Evolutionary conservation across 2,888 invertebrate genomes (phyloP), one percentile per base, ranked within the genome.

Genomic region (Agrilus cyanescens): DNA sequence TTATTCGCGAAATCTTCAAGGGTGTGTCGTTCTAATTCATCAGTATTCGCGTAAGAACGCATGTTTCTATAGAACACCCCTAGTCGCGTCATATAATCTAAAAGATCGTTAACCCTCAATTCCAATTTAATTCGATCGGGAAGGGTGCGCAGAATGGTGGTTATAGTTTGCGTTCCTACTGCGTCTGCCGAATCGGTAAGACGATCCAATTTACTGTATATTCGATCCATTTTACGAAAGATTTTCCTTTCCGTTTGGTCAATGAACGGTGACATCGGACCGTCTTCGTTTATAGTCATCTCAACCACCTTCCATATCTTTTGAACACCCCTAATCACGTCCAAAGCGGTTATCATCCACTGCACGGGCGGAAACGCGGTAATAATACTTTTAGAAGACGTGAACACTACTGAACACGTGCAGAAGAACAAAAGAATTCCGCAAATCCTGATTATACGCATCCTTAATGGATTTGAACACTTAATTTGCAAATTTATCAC

Each of bases 1-100:
- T 74, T 75, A 50, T 69, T 70, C 0, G 85, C 83, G 57, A 85
- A 86, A 56, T 78, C 74, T 56, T 81, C 70, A 49, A 86, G 57
- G 5, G 87, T 87, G 45, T 69, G 68, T 48, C 68, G 60, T 59
- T 85, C 82, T 50, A 78, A 65, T 29, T 69, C 62, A 49, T 71
- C 69, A 37, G 71, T 56, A 2, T 43, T 46, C 41, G 75, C 70
- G 57, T 80, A 78, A 40, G 71, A 70, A 46, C 71, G 59, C 76
- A 82, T 80, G 54, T 72, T 68, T 20, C 69, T 59, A 50, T 78
- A 76, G 4, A 75, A 72, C 20, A 74, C 69, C 37, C 76, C 69
- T 34, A 84, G 73, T 12, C 76, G 66, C 42, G 72, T 71, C 46
- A 80, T 59, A 47, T 78, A 66, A 50, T 78, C 76, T 6, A 74